Base-by-base conservation (phyloP, 2,113 vertebrate species). In the Dolichotis patagonum region DNA sequence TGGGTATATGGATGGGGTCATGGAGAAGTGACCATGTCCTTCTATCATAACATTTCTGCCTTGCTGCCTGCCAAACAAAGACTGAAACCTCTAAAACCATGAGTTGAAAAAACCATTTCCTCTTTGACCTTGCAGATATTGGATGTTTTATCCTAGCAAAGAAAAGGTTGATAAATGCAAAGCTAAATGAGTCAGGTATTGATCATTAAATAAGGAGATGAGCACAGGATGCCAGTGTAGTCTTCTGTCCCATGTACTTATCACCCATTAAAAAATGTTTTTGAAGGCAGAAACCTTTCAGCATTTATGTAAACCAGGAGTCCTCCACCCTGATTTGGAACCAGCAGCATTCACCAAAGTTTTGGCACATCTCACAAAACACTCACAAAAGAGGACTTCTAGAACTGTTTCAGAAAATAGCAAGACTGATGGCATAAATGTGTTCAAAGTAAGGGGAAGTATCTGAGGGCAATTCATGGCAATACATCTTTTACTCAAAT, bases 191-290 rank as follows among this genome's bases (percentile, higher is more conserved):
- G 3, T 28, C 14, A 43, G 3, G 0, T 62, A 7, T 75, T 63
- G 28, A 62, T 32, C 88, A 83, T 43, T 94, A 26, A 83, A 65
- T 6, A 43, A 43, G 13, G 2, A 20, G 26, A 63, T 78, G 26
- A 84, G 14, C 78, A 41, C 4, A 12, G 35, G 2, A 9, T 3
- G 20, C 1, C 63, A 81, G 60, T 38, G 73, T 38, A 52, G 56
- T 49, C 49, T 43, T 60, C 24, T 80, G 24, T 28, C 56, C 80
- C 38, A 54, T 9, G 28, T 49, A 75, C 1, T 81, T 35, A 38
- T 67, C 5, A 35, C 8, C 30, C 19, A 38, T 35, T 16, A 43
- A 35, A 0, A 0, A 14, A 28, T 14, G 46, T 56, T 60, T 1
- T 90, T 30, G 8, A 58, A 73, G 19, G 49, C 43, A 62, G 7